phyloP scores from a whole-genome alignment of 2,797 vertebrate genomes.

The Rhabdophis nuchalis region DNA sequence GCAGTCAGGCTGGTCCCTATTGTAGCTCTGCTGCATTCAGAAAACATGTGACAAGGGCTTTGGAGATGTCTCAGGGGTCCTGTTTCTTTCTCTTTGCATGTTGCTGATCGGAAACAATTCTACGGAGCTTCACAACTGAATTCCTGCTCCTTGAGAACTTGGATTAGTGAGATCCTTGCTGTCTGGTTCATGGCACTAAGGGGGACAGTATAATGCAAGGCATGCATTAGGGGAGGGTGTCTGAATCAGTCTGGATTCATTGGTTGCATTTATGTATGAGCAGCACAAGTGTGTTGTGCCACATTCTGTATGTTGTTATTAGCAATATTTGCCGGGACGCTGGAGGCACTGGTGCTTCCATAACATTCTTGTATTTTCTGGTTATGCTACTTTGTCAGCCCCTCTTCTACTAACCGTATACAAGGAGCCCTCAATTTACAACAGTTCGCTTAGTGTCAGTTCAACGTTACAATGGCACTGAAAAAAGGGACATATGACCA shows the following conservation, averaged over 20 bases:
- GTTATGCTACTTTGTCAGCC: background rate
- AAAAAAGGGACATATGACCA: background rate
- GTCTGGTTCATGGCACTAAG: background rate
- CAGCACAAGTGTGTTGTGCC: background rate
- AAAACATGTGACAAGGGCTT: background rate
- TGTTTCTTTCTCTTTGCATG: background rate
- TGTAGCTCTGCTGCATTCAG: background rate
- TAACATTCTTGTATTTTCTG: background rate
- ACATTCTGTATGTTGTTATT: background rate
- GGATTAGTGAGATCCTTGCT: background rate
- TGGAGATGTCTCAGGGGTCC: background rate
- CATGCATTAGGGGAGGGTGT: background rate
- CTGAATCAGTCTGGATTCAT: background rate
- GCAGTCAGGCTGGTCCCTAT: background rate
- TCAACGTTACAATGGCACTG: background rate
- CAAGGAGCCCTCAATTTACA: background rate
- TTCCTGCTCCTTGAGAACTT: background rate
- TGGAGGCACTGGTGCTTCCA: background rate
- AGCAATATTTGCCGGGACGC: background rate
- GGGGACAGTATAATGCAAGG: background rate
- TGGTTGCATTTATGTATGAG: background rate
- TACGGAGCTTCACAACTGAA: background rate
- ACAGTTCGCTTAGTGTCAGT: background rate
- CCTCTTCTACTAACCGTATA: background rate
- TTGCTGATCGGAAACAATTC: background rate